These are phyloP conservation scores for Isurus oxyrinchus DNA, from an alignment of 2,113 vertebrate genomes.

Conservation along the genomic window DNA sequence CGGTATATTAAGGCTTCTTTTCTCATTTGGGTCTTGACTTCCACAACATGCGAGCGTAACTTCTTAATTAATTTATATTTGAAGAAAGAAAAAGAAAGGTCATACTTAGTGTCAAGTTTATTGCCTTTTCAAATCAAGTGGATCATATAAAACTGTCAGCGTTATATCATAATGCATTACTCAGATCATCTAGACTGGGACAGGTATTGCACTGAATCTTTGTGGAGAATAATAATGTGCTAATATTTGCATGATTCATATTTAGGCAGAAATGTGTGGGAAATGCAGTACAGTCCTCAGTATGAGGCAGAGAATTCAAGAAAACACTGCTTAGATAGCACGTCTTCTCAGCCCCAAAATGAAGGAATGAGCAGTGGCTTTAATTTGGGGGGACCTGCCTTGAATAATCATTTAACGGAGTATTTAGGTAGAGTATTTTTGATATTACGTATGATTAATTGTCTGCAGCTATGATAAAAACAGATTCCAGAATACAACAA, in stretches of 20 bases:
- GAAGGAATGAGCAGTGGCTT: not conserved
- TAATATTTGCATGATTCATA: not conserved
- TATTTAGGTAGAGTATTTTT: not conserved
- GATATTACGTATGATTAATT: not conserved
- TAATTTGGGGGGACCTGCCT: not conserved
- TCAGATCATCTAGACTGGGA: not conserved
- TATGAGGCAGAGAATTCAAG: not conserved
- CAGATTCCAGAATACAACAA: not conserved
- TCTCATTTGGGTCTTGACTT: not conserved
- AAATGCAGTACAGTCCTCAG: not conserved
- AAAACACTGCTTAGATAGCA: not conserved
- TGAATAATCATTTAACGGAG: not conserved
- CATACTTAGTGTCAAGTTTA: not conserved
- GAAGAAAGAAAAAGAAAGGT: not conserved
- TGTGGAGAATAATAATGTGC: not conserved
- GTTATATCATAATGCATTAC: not conserved
- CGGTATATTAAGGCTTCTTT: too few relatives aligned
- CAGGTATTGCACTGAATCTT: not conserved
- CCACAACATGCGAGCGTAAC: not conserved
- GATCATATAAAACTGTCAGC: not conserved
- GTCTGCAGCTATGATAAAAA: not conserved
- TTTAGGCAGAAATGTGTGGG: not conserved
- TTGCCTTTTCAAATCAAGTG: constrained; percentile 10
- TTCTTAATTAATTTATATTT: not conserved
- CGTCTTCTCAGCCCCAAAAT: not conserved